A percentile compares a stretch with the other conserved stretches of the same genome.
Evolutionary conservation across 2,797 vertebrate species (phyloP).

Genomic region (Ibycter americanus): DNA sequence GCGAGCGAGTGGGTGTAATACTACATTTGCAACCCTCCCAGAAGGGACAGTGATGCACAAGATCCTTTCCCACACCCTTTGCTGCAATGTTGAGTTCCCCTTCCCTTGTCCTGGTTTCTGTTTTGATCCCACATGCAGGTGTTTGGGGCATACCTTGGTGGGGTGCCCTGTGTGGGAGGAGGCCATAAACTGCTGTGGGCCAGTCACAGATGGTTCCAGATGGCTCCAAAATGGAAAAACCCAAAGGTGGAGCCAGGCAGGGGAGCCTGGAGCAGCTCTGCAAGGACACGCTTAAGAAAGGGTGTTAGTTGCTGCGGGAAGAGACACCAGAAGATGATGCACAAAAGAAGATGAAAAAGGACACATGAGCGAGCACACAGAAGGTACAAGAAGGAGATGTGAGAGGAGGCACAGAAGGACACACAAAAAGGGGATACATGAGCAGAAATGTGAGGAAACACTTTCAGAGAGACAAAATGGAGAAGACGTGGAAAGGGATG

Average conservation of each 20-base stretch:
- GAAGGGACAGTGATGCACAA: background rate
- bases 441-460: background rate
- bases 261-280: background rate
- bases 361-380: background rate
- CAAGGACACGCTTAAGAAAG: background rate
- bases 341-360: background rate
- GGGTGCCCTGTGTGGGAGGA: background rate
- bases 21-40: background rate
- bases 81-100: background rate
- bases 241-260: background rate
- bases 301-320: too few species aligned
- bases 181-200: background rate
- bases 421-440: background rate
- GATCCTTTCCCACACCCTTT: background rate
- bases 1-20: background rate
- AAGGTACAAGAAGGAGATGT: background rate
- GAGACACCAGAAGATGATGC: background rate
- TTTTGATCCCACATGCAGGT: rapidly evolving
- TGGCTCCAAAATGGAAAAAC: background rate
- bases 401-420: background rate
- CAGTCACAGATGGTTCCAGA: background rate
- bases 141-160: background rate
- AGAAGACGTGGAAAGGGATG: background rate
- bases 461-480: background rate
- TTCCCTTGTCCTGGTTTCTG: background rate